phyloP scores from a whole-genome alignment of 2,888 invertebrate species.

The Acronicta psi region DNA sequence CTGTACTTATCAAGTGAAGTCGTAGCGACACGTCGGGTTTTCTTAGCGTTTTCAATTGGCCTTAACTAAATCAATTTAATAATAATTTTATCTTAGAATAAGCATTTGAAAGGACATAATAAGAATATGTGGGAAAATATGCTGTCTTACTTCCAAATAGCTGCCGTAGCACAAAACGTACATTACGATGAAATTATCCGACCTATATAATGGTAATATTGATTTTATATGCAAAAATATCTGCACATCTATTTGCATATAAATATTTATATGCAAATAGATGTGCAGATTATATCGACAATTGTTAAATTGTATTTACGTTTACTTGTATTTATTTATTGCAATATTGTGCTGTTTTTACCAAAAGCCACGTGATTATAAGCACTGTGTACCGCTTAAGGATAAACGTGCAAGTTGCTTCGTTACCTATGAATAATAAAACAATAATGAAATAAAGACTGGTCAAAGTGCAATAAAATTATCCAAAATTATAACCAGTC shows the following conservation, averaged over 20 bases:
- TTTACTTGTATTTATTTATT: too few species aligned
- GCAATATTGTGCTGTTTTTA: background rate
- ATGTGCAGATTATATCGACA: too few species aligned
- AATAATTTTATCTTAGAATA: background rate
- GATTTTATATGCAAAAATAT: too few species aligned
- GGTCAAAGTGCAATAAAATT: constrained; percentile 47
- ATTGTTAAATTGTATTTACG: too few species aligned
- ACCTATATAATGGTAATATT: too few species aligned
- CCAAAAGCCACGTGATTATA: constrained; percentile 42
- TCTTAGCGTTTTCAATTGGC: too few species aligned
- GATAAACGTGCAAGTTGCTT: constrained; percentile 8
- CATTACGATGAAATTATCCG: background rate
- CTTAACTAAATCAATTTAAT: background rate
- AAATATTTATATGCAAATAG: too few species aligned
- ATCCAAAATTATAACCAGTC: constrained; percentile 6
- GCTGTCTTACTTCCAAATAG: background rate
- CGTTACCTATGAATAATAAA: constrained; percentile 20
- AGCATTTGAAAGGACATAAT: background rate
- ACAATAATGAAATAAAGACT: constrained; percentile 37
- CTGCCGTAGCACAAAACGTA: background rate
- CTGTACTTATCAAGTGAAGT: too few species aligned
- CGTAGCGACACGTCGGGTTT: too few species aligned
- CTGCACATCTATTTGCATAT: too few species aligned
- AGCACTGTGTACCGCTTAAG: constrained; percentile 5
- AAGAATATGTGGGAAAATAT: background rate